Evolutionary conservation across 2,113 vertebrate genomes (phyloP), one percentile per base, ranked within the genome.

Genomic region (Dicaeum eximium): DNA sequence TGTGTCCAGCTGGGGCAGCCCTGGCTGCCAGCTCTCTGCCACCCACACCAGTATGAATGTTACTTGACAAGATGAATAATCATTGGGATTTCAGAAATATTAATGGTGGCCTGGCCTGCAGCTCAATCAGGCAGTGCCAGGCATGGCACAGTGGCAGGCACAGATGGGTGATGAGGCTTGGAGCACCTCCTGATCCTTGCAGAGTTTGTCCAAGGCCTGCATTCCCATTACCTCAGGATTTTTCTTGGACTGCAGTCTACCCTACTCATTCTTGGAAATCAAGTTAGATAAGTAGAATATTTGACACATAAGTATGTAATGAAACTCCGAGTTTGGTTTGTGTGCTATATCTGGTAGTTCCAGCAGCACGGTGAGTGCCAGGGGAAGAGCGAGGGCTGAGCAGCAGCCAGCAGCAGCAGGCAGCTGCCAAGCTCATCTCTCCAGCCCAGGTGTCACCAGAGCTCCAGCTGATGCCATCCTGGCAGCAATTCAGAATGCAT

Each of bases 401-500:
- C 57, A 28, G 75, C 51, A n/a, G 64, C 16, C 22, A 10, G 17
- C 44, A 74, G 81, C 66, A 23, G 35, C 13, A 58, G 15, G 6
- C 35, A 80, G 56, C 27, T 35, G 21, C 50, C 30, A 64, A 60
- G 25, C 24, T 5, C 14, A 44, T 31, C 44, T n/a, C 80, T 72
- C 5, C 77, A 93, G 72, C 97, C 97, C 58, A 38, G 97, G 96
- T 97, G 97, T 96, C 92, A 83, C 92, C 96, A 61, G 96, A 4
- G 70, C 87, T 95, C 93, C 72, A 95, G 95, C 50, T 90, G 80
- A 57, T 54, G 2, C 0, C 23, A 40, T 13, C 84, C 35, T 40
- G 37, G 7, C 12, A 27, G 47, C 51, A 60, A 28, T 16, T 35
- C 35, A 35, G 85, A 69, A 54, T 6, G 6, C 33, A 5, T 70